A percentile compares a stretch with the other conserved stretches of the same genome.
Evolutionary conservation across 92 coral and sea anemone species (phyloP).

Genomic region (Scolanthus callimorphus): DNA sequence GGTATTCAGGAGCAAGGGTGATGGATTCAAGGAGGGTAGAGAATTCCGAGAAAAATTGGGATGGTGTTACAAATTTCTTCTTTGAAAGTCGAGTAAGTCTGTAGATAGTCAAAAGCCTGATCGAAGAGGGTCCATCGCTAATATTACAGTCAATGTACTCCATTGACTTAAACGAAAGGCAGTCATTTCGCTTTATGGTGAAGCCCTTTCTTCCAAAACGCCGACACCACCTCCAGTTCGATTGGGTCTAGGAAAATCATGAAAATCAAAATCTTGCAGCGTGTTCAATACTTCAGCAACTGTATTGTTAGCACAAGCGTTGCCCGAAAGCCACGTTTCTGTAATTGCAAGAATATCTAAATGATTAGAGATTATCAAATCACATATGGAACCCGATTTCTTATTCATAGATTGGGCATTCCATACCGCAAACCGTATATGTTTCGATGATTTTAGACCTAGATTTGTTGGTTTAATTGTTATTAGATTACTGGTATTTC

Average conservation of each 20-base stretch:
- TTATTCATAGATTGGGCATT: conserved; percentile 31
- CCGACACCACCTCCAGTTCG: conserved; percentile 33
- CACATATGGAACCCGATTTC: conserved; percentile 21
- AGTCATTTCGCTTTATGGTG: conserved; percentile 6
- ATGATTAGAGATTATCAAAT: conserved; percentile 13
- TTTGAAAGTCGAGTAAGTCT: conserved; percentile 19
- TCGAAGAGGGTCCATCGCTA: conserved; percentile 11
- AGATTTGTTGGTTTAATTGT: no score
- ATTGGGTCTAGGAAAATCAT: conserved; percentile 5
- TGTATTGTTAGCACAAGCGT: conserved; percentile 10
- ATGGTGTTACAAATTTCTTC: conserved; percentile 26
- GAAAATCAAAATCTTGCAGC: conserved; percentile 11
- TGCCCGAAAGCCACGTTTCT: conserved; percentile 22
- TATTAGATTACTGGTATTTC: no score
- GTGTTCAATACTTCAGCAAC: conserved; percentile 19
- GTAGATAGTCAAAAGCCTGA: conserved; percentile 18
- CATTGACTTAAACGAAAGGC: conserved; percentile 20
- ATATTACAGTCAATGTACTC: conserved; percentile 21
- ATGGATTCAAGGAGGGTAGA: conserved; percentile 33
- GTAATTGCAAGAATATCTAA: conserved; percentile 16
- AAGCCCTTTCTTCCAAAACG: conserved; percentile 26
- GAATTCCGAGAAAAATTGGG: conserved; percentile 21
- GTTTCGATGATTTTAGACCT: conserved; percentile 12
- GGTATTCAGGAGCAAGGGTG: conserved; percentile 18
- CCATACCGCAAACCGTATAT: conserved; percentile 27